Percentiles rank a stretch among this genome's conserved stretches.
phyloP scores from a whole-genome alignment of 2,888 invertebrate genomes.

The Lasius platythorax region DNA sequence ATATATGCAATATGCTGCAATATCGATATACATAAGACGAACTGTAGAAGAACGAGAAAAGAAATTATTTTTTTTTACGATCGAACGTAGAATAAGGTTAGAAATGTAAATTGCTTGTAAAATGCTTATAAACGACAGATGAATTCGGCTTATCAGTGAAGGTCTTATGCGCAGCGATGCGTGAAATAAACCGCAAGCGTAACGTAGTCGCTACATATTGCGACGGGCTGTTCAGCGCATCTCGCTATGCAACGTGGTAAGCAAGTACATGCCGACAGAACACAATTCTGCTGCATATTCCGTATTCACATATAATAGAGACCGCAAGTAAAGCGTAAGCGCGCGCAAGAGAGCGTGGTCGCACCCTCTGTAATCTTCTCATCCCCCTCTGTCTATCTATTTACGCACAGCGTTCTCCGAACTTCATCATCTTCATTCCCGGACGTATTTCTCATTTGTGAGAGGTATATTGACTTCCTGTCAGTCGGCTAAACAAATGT shows the following conservation, averaged over 20 bases:
- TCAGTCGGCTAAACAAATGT: slow-evolving; percentile 55
- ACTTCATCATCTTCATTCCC: slow-evolving; percentile 45
- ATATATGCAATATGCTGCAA: neutral
- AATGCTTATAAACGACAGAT: neutral
- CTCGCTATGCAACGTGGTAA: slow-evolving; percentile 41
- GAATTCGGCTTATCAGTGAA: neutral
- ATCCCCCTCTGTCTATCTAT: neutral
- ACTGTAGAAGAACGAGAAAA: neutral
- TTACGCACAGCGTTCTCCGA: slow-evolving; percentile 10
- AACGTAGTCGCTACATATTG: neutral
- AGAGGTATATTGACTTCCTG: slow-evolving; percentile 64
- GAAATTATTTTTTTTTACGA: neutral
- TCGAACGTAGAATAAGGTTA: neutral
- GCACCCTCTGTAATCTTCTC: neutral
- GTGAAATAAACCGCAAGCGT: neutral
- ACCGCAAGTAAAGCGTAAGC: neutral
- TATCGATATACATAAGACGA: neutral
- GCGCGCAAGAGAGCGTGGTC: neutral
- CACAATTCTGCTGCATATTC: slow-evolving; percentile 66
- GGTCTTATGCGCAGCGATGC: neutral
- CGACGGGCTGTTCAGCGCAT: neutral
- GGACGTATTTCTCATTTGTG: slow-evolving; percentile 45
- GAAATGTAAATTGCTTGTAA: no score
- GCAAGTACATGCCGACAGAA: slow-evolving; percentile 72
- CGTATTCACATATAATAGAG: neutral